Base-by-base conservation (phyloP, 2,113 vertebrate species). In the Menura novaehollandiae region DNA sequence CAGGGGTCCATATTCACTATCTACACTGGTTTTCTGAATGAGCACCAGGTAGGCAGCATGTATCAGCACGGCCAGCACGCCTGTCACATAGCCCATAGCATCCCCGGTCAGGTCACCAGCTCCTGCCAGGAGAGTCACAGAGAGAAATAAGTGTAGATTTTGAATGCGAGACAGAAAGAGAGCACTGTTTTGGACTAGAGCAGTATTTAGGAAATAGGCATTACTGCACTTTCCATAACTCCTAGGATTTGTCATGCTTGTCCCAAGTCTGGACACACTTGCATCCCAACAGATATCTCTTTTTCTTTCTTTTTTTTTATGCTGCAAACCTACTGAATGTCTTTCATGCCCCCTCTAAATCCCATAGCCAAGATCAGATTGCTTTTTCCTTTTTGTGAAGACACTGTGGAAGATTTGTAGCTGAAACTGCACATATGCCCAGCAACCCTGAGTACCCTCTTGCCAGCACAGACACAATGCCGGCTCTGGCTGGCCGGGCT, bases 21-120 rank as follows among this genome's bases (percentile, higher is more conserved):
- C 99, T 7, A 98, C 85, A 56, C 99, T 99, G 43, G 98, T 98
- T 96, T 99, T 99, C 98, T 99, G 99, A 95, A 99, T 99, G 93
- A 99, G 98, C 58, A 99, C 99, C 97, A 99, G 98, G 97, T 99
- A 99, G 78, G 98, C 99, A 43, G 99, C 99, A 6, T 99, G 99
- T 88, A 99, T 98, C 96, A 99, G 98, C 55, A 99, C 99, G 0
- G 99, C 99, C 98, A 99, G 97, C 64, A 99, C 98, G 0, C 99
- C 99, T 0, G 99, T 99, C 77, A 99, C 98, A 67, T 99, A 99
- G 39, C 99, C 99, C 37, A 99, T 97, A 7, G 98, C 98, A 74
- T 99, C 99, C 7, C 99, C 99, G 0, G 98, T 99, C 89, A 99
- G 98, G 93, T 99, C 99, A 28, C 99, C 99, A 3, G 99, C 99